These are phyloP conservation scores for Drosophila engyochracea DNA, from an alignment of 2,888 invertebrate genomes.

Conservation along the genomic window DNA sequence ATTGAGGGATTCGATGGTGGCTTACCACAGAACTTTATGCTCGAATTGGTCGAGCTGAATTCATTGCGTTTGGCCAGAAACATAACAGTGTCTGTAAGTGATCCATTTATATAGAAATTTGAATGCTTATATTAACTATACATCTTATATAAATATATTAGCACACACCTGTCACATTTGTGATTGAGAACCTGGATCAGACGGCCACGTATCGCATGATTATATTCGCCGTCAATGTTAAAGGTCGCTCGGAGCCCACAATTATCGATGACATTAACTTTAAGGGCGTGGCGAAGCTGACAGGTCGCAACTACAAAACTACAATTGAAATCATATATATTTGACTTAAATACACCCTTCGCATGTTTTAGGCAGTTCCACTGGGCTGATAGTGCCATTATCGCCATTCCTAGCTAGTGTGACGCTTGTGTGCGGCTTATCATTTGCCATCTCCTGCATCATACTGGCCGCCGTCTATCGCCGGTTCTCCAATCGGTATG, in stretches of 20 bases:
- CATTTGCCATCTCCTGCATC: constrained; percentile 91
- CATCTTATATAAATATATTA: constrained; percentile 30
- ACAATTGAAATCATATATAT: background rate
- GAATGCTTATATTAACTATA: background rate
- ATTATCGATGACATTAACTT: constrained; percentile 94
- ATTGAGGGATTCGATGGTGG: constrained; percentile 95
- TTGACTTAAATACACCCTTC: background rate
- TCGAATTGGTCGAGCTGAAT: constrained; percentile 92
- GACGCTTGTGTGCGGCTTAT: constrained; percentile 91
- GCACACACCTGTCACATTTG: constrained; percentile 84
- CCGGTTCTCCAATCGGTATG: constrained; percentile 87
- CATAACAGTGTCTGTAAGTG: constrained; percentile 84
- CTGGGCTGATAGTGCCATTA: constrained; percentile 88
- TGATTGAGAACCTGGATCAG: constrained; percentile 88
- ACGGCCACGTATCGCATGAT: constrained; percentile 92
- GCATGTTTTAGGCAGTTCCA: constrained; percentile 87
- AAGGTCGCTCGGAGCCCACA: constrained; percentile 93
- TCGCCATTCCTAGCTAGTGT: constrained; percentile 92
- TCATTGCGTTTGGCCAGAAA: constrained; percentile 86
- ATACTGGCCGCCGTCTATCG: constrained; percentile 91
- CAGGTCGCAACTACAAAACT: constrained; percentile 87
- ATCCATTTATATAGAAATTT: background rate
- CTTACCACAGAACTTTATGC: constrained; percentile 93
- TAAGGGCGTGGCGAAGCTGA: constrained; percentile 94
- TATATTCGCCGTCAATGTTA: constrained; percentile 94